These are phyloP conservation scores for Frankliniella fusca DNA, from an alignment of 2,888 invertebrate species.

Conservation along the genomic window DNA sequence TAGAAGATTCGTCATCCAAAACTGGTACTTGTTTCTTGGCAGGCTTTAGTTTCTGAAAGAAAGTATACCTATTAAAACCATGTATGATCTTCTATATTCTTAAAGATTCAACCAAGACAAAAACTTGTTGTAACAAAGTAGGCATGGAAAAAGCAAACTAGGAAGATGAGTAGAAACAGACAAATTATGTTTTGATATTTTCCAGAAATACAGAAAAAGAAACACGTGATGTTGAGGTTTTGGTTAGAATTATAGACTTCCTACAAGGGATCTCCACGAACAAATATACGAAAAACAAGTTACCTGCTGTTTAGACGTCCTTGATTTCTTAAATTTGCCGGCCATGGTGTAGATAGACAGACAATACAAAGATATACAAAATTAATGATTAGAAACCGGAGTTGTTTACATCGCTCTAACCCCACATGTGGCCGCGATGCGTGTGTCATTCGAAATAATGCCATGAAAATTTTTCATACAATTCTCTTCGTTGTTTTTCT, in stretches of 20 bases:
- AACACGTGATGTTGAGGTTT: background rate
- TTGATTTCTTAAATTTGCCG: background rate
- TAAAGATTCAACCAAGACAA: background rate
- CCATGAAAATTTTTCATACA: too few species aligned
- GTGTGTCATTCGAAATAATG: background rate
- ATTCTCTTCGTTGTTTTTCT: too few species aligned
- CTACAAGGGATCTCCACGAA: background rate
- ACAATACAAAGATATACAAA: background rate
- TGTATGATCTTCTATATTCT: background rate
- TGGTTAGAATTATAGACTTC: background rate
- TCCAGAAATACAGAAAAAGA: background rate
- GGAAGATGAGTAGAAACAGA: background rate
- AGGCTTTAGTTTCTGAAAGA: background rate
- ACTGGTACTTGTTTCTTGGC: background rate
- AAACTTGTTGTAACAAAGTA: background rate
- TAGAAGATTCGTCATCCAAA: background rate
- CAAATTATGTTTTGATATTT: background rate
- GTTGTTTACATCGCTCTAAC: background rate
- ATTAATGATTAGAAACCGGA: background rate
- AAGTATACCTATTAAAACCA: background rate
- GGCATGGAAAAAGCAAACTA: background rate
- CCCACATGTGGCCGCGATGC: background rate
- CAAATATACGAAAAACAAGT: background rate
- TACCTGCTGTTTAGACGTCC: background rate
- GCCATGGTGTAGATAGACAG: background rate